phyloP scores from a whole-genome alignment of 2,113 vertebrate genomes.

The Alligator sinensis region DNA sequence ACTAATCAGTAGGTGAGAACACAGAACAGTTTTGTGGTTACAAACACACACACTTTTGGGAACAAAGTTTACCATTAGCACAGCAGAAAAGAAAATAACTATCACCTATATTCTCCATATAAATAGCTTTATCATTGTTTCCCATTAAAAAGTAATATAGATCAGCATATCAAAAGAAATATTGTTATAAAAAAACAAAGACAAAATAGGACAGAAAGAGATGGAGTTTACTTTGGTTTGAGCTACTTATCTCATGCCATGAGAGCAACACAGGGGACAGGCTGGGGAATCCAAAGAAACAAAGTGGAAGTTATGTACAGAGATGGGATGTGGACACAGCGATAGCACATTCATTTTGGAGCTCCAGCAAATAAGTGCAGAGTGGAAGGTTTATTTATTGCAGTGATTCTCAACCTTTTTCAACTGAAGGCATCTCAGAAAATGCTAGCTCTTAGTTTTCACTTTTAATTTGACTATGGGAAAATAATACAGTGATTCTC shows the following conservation, averaged over 20 bases:
- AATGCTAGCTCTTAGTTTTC: too few relatives aligned
- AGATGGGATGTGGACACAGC: conserved; percentile 9
- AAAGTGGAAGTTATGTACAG: conserved; percentile 44
- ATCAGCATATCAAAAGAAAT: conserved; percentile 26
- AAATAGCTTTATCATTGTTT: not conserved
- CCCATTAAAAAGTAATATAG: not conserved
- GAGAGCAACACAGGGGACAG: conserved; percentile 56
- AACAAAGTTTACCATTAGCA: not conserved
- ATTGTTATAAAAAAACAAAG: not conserved
- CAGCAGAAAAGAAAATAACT: too few relatives aligned
- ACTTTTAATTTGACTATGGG: too few relatives aligned
- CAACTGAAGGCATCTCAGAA: too few relatives aligned
- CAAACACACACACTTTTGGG: not conserved
- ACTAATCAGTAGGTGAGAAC: not conserved
- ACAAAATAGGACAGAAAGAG: conserved; percentile 16
- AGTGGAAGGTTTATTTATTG: not conserved
- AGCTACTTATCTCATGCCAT: conserved; percentile 53
- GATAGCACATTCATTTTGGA: conserved; percentile 56
- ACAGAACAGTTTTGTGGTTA: not conserved
- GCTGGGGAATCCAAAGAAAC: conserved; percentile 51
- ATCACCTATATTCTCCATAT: not conserved
- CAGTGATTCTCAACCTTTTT: too few relatives aligned
- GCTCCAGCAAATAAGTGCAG: not conserved
- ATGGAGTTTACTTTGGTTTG: not conserved
- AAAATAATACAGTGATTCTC: too few relatives aligned